Conservation (phyloP, 2,888 invertebrate genomes). For the Apodemia zela region DNA sequence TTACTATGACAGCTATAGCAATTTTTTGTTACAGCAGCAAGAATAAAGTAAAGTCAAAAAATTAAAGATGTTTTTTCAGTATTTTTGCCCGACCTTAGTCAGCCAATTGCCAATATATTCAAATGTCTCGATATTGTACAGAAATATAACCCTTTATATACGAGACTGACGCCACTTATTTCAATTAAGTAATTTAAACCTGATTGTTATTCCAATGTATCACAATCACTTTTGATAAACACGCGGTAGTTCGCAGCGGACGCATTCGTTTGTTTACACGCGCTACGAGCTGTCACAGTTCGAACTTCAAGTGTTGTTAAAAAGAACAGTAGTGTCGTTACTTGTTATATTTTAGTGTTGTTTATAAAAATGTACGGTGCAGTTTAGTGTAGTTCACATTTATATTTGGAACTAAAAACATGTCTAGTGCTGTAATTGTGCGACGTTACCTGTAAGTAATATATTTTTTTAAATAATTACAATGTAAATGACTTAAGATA, state of each 20-base stretch:
- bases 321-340: not conserved
- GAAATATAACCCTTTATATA: too few relatives aligned
- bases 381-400: constrained; percentile 23
- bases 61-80: too few relatives aligned
- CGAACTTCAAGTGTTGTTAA: constrained; percentile 21
- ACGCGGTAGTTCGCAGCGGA: constrained; percentile 22
- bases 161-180: not conserved
- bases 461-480: not conserved
- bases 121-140: too few relatives aligned
- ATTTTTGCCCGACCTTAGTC: too few relatives aligned
- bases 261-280: constrained; percentile 24
- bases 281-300: constrained; percentile 22
- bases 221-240: not conserved
- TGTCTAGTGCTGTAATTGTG: constrained; percentile 39
- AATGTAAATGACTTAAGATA: too few relatives aligned
- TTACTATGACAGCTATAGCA: too few relatives aligned
- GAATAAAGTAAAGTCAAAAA: too few relatives aligned
- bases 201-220: constrained; percentile 3
- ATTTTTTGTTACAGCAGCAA: too few relatives aligned
- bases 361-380: constrained; percentile 27
- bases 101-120: too few relatives aligned
- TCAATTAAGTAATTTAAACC: not conserved
- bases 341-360: not conserved
- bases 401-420: constrained; percentile 27
- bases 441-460: constrained; percentile 46